Evolutionary conservation across 2,797 vertebrate genomes (phyloP).

Genomic region (Todus mexicanus): DNA sequence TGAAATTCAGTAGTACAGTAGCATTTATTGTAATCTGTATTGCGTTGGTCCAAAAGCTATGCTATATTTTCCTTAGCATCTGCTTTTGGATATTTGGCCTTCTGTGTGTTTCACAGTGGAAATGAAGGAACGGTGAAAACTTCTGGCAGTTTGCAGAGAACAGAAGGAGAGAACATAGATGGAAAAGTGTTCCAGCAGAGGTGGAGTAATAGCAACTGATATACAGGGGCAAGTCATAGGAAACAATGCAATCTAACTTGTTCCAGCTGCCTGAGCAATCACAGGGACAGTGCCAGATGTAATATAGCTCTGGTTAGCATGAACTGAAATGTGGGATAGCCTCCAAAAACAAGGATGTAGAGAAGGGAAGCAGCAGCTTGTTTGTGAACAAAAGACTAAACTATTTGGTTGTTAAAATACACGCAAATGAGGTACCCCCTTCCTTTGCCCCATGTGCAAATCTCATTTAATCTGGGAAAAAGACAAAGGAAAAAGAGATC

Average conservation of each 20-base stretch:
- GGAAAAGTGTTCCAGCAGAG: constrained; percentile 20
- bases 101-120: background rate
- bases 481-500: background rate
- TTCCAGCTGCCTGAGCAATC: constrained; percentile 56
- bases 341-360: constrained; percentile 47
- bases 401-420: constrained; percentile 67
- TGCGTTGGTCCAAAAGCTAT: background rate
- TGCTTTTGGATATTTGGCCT: background rate
- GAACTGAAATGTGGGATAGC: constrained; percentile 35
- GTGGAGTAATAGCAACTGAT: constrained; percentile 49
- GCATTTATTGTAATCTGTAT: background rate
- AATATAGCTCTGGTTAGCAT: constrained; percentile 48
- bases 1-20: background rate
- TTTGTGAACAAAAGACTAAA: constrained; percentile 66
- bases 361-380: constrained; percentile 60
- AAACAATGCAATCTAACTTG: constrained; percentile 69
- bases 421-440: background rate
- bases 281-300: constrained; percentile 60
- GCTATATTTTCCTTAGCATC: background rate
- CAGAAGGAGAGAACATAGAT: constrained; percentile 40
- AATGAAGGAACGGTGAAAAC: background rate
- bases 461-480: constrained; percentile 28
- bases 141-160: constrained; percentile 27
- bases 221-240: constrained; percentile 42
- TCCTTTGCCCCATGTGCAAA: constrained; percentile 20